A percentile compares a stretch with the other conserved stretches of the same genome.
phyloP scores from a whole-genome alignment of 2,113 vertebrate genomes.

The Ellobius talpinus region DNA sequence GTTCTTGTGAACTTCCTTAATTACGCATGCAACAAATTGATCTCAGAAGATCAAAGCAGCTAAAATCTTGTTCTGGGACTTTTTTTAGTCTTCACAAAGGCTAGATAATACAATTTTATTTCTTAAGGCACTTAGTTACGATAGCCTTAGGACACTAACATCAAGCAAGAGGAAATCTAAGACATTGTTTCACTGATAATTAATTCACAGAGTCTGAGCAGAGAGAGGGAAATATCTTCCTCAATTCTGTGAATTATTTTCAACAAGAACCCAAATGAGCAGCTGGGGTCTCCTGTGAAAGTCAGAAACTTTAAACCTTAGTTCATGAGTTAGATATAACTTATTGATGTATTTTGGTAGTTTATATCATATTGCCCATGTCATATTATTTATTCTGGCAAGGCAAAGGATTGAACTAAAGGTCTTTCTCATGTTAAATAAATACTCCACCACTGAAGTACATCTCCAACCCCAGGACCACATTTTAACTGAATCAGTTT shows the following conservation, averaged over 20 bases:
- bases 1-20: no score
- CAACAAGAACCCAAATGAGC: not conserved
- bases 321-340: not conserved
- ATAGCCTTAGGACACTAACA: not conserved
- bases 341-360: not conserved
- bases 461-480: not conserved
- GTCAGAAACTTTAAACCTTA: not conserved
- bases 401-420: not conserved
- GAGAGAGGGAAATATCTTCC: not conserved
- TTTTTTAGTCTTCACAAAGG: not conserved
- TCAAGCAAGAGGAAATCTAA: not conserved
- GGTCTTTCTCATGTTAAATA: not conserved
- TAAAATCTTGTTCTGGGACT: not conserved
- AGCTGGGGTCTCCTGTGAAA: not conserved
- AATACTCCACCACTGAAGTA: not conserved
- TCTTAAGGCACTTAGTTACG: not conserved
- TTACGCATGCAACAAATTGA: not conserved
- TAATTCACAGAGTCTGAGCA: not conserved
- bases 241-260: not conserved
- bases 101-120: not conserved
- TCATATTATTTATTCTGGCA: not conserved
- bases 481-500: constrained; percentile 38
- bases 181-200: not conserved
- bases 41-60: not conserved
- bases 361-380: not conserved